These are phyloP conservation scores for Spodoptera exigua DNA, from an alignment of 2,888 invertebrate genomes.

Conservation along the genomic window DNA sequence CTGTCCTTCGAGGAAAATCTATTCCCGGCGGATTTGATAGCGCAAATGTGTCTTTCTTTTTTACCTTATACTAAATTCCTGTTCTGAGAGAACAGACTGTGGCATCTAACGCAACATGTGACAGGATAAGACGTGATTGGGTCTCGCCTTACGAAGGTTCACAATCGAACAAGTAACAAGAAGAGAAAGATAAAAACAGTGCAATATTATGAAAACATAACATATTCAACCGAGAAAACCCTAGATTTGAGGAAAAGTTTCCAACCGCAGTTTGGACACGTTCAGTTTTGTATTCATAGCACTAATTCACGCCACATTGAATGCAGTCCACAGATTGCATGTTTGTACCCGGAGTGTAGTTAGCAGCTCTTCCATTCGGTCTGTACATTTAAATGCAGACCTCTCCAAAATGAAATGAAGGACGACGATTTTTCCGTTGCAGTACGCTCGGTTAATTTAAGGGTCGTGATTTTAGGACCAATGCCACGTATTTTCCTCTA, in stretches of 20 bases:
- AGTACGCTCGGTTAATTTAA: constrained; percentile 17
- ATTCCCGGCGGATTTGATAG: constrained; percentile 9
- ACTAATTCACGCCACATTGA: constrained; percentile 4
- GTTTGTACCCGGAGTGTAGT: constrained; percentile 4
- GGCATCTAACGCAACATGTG: background rate
- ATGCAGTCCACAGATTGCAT: constrained; percentile 6
- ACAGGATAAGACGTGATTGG: background rate
- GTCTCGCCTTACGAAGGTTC: too few species aligned
- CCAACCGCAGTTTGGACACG: background rate
- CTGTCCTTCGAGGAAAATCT: constrained; percentile 21
- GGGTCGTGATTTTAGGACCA: constrained; percentile 14
- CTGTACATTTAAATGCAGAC: constrained; percentile 1
- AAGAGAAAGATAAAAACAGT: background rate
- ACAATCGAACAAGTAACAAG: background rate
- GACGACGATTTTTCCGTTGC: constrained; percentile 10
- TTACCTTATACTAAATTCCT: background rate
- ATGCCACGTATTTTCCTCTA: constrained; percentile 24
- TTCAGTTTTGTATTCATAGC: constrained; percentile 2
- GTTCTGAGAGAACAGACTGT: background rate
- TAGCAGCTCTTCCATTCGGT: background rate
- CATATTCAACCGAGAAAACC: background rate
- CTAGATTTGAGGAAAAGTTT: background rate
- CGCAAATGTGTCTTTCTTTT: constrained; percentile 5
- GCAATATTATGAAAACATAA: background rate
- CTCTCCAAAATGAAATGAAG: constrained; percentile 8